These are phyloP conservation scores for Paralichthys olivaceus DNA, from an alignment of 2,113 vertebrate genomes.

Conservation along the genomic window DNA sequence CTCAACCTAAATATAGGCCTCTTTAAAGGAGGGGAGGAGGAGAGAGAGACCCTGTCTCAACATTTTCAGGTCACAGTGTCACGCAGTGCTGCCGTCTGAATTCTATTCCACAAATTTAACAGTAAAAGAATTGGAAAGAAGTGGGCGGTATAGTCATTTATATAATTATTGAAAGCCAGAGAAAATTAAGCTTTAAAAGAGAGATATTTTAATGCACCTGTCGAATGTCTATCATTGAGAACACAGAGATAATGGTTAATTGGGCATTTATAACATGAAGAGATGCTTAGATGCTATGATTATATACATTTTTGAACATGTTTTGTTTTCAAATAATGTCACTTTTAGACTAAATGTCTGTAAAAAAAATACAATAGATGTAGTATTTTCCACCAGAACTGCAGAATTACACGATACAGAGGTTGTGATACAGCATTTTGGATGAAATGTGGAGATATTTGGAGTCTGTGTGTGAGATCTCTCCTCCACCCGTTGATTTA, in stretches of 20 bases:
- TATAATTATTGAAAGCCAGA: background rate
- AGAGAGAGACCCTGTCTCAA: slow-evolving; percentile 7
- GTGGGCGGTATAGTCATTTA: no score
- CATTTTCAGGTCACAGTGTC: slow-evolving; percentile 8
- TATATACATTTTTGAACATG: background rate
- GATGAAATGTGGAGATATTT: background rate
- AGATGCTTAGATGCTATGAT: background rate
- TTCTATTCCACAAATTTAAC: background rate
- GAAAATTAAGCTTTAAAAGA: background rate
- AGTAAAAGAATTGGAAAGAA: no score
- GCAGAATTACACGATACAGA: no score
- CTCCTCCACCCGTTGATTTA: background rate
- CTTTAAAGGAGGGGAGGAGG: slow-evolving; percentile 64
- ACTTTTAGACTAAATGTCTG: background rate
- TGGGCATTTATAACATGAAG: no score
- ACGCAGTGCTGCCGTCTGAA: background rate
- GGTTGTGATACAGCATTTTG: no score
- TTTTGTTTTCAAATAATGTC: background rate
- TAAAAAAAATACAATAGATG: background rate
- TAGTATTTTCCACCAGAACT: no score
- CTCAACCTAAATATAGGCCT: slow-evolving; percentile 81
- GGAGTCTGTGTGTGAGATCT: background rate
- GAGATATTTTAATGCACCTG: no score
- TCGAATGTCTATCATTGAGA: background rate
- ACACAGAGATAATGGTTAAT: background rate